Percentiles rank a stretch among this genome's conserved stretches.
Evolutionary conservation across 1,140 invertebrate species (phyloP).

Genomic region (Trichonephila inaurata): DNA sequence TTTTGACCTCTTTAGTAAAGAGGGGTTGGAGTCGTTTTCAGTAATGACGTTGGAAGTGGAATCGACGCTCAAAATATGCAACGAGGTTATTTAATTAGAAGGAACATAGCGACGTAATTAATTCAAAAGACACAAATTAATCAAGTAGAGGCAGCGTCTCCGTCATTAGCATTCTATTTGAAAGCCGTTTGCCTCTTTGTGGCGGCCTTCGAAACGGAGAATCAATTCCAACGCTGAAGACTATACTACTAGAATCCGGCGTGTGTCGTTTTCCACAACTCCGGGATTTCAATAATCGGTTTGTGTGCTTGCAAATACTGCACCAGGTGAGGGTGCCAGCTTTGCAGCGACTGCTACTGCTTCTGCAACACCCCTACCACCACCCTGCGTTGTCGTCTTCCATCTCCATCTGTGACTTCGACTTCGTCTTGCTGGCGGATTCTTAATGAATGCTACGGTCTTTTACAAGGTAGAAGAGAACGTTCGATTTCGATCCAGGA

Average conservation of each 20-base stretch:
- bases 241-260: not conserved
- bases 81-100: slow-evolving; percentile 71
- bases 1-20: slow-evolving; percentile 60
- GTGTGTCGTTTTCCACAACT: slow-evolving; percentile 8
- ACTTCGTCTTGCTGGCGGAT: not conserved
- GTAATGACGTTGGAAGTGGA: not conserved
- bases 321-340: slow-evolving; percentile 22
- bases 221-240: slow-evolving; percentile 48
- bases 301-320: not conserved
- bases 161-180: slow-evolving; percentile 73
- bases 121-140: slow-evolving; percentile 74
- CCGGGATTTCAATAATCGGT: slow-evolving; percentile 66
- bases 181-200: slow-evolving; percentile 41
- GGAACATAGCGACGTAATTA: slow-evolving; percentile 65
- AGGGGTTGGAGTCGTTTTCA: slow-evolving; percentile 1
- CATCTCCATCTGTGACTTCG: slow-evolving; percentile 4
- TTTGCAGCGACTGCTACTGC: not conserved
- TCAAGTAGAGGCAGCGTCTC: slow-evolving; percentile 40
- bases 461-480: not conserved
- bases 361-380: too few species aligned
- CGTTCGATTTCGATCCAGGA: not conserved
- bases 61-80: slow-evolving; percentile 61
- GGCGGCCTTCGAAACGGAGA: not conserved
- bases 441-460: slow-evolving; percentile 46
- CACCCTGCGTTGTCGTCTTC: not conserved